Conservation (phyloP, 2,888 invertebrate genomes). For the Leucozona laternaria region DNA sequence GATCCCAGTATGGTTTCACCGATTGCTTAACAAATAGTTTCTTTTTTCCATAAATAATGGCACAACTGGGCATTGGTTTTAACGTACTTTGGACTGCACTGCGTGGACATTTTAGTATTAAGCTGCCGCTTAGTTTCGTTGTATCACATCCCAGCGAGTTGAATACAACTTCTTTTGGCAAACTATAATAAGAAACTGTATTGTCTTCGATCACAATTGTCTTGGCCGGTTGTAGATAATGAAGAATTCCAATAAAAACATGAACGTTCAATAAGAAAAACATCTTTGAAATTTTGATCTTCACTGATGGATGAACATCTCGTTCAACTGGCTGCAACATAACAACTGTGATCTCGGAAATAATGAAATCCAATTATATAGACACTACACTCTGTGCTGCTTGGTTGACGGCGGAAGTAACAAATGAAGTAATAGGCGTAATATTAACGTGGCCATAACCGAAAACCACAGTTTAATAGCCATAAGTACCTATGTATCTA, state of each 20-base stretch:
- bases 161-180: slow-evolving; percentile 53
- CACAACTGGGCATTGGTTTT: slow-evolving; percentile 51
- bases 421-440: slow-evolving; percentile 9
- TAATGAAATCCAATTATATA: slow-evolving; percentile 60
- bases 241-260: slow-evolving; percentile 45
- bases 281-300: slow-evolving; percentile 34
- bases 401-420: slow-evolving; percentile 29
- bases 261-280: slow-evolving; percentile 26
- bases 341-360: slow-evolving; percentile 46
- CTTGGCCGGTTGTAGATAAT: slow-evolving; percentile 13
- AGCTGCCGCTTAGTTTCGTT: slow-evolving; percentile 40
- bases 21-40: background rate
- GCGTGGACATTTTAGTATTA: slow-evolving; percentile 63
- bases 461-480: background rate
- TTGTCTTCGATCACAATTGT: slow-evolving; percentile 67
- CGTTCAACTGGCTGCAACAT: slow-evolving; percentile 5
- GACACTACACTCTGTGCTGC: slow-evolving; percentile 18
- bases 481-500: no score
- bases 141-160: slow-evolving; percentile 58
- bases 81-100: background rate
- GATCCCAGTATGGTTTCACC: slow-evolving; percentile 37
- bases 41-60: slow-evolving; percentile 42
- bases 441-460: background rate
- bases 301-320: background rate
- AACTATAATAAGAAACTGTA: slow-evolving; percentile 57